phyloP scores from a whole-genome alignment of 2,888 invertebrate species.

The Archips xylosteana region DNA sequence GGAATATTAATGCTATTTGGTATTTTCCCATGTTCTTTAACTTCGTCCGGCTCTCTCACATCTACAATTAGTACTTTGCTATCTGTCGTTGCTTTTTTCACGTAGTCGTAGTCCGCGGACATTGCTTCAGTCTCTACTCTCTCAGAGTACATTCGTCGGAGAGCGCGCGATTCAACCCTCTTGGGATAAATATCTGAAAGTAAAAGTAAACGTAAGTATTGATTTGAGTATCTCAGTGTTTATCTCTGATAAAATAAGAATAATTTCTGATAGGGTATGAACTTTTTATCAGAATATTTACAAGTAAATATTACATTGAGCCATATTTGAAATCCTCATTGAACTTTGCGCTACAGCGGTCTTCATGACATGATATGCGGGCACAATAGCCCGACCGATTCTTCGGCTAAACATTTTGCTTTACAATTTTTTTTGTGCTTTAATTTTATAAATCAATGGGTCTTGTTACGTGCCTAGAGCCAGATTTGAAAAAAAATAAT shows the following conservation, averaged over 20 bases:
- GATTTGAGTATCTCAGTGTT: too few species aligned
- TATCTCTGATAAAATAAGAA: neutral
- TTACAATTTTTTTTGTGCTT: constrained; percentile 22
- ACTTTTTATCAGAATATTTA: constrained; percentile 18
- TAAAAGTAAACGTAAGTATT: neutral
- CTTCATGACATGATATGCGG: constrained; percentile 26
- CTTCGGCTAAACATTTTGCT: constrained; percentile 25
- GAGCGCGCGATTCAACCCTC: constrained; percentile 7
- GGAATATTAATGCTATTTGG: constrained; percentile 92
- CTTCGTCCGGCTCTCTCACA: constrained; percentile 90
- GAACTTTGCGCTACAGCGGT: constrained; percentile 25
- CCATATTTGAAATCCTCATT: constrained; percentile 50
- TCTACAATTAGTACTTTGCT: constrained; percentile 86
- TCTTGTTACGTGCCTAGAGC: neutral
- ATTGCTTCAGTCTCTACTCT: constrained; percentile 56
- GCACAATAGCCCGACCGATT: constrained; percentile 20
- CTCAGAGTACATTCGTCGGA: constrained; percentile 56
- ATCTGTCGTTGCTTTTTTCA: constrained; percentile 66
- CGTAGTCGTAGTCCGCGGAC: constrained; percentile 74
- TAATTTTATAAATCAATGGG: neutral
- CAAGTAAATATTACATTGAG: constrained; percentile 29
- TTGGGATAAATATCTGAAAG: constrained; percentile 26
- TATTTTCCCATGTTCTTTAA: constrained; percentile 88
- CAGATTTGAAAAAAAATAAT: neutral
- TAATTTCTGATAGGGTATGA: constrained; percentile 36